These are phyloP conservation scores for Nudaria mundana DNA, from an alignment of 2,888 invertebrate species.

Conservation along the genomic window DNA sequence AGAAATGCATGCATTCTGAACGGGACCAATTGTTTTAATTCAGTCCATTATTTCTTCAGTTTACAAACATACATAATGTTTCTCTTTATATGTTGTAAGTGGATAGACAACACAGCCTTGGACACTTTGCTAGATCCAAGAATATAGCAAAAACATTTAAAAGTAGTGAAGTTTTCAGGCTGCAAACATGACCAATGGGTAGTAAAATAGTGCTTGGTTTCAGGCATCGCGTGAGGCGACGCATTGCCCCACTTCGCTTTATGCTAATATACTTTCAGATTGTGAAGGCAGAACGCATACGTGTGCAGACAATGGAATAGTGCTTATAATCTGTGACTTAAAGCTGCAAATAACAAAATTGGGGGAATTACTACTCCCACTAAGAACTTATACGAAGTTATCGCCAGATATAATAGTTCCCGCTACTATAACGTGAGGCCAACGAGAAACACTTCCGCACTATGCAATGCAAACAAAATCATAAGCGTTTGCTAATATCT, in stretches of 20 bases:
- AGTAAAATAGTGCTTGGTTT: not conserved
- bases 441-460: no score
- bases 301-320: not conserved
- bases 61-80: no score
- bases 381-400: no score
- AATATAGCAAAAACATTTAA: not conserved
- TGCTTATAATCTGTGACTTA: not conserved
- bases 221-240: conserved; percentile 23
- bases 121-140: not conserved
- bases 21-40: no score
- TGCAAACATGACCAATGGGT: not conserved
- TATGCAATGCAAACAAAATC: no score
- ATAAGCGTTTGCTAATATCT: no score
- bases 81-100: not conserved
- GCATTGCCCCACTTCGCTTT: conserved; percentile 24
- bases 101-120: not conserved
- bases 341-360: not conserved
- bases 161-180: not conserved
- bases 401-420: no score
- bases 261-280: conserved; percentile 11
- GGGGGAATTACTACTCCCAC: no score
- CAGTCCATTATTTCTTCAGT: no score
- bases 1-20: no score
- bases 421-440: no score
- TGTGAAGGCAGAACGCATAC: conserved; percentile 1